A percentile compares a stretch with the other conserved stretches of the same genome.
Conservation (phyloP, 2,888 invertebrate genomes). For the Ichneumoninae sp. region DNA sequence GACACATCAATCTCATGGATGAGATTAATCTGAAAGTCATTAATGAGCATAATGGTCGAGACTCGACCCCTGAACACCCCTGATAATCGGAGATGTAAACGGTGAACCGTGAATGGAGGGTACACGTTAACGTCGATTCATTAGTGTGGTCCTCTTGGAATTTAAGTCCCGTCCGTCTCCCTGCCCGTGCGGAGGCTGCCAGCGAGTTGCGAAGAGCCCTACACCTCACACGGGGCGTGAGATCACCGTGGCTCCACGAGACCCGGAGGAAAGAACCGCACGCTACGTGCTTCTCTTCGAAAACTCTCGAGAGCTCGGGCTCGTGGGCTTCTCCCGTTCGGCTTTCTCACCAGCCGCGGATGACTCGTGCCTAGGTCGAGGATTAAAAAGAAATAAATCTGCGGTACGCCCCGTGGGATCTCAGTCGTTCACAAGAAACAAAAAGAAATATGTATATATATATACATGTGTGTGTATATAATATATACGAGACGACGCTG, state of each 20-base stretch:
- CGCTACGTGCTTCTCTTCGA: conserved; percentile 38
- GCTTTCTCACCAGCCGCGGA: conserved; percentile 9
- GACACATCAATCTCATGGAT: background rate
- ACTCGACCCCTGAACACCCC: background rate
- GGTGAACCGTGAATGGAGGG: conserved; percentile 9
- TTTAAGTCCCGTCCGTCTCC: conserved; percentile 24
- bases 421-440: conserved; percentile 17
- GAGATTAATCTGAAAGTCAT: background rate
- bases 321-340: conserved; percentile 4
- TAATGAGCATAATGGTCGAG: background rate
- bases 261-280: conserved; percentile 23
- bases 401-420: background rate
- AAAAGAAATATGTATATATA: background rate
- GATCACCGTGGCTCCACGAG: conserved; percentile 26
- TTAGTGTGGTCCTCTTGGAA: conserved; percentile 39
- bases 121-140: conserved; percentile 30
- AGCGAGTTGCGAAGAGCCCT: background rate
- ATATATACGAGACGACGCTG: background rate
- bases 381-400: conserved; percentile 34
- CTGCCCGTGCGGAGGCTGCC: conserved; percentile 4
- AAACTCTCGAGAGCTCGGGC: conserved; percentile 33
- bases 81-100: conserved; percentile 21
- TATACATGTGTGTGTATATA: no score
- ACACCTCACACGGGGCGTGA: conserved; percentile 39
- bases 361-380: conserved; percentile 2